These are phyloP conservation scores for Ceratosolen solmsi DNA, from an alignment of 1,140 invertebrate genomes.

Conservation along the genomic window DNA sequence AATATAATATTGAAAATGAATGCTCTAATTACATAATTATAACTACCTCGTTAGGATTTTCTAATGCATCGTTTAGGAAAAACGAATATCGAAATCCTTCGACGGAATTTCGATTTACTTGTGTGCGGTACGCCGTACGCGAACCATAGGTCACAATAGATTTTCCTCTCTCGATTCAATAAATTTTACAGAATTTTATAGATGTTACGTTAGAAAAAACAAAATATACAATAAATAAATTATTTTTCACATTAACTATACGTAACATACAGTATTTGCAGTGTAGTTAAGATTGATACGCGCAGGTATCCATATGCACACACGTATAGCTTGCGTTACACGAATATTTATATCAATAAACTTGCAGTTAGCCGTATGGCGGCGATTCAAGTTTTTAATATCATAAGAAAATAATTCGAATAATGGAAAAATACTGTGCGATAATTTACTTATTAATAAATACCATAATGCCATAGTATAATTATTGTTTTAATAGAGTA, in stretches of 20 bases:
- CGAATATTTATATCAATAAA: neutral
- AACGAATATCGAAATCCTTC: slow-evolving; percentile 7
- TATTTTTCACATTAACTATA: neutral
- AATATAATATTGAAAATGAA: neutral
- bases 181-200: neutral
- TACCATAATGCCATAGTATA: too few species aligned
- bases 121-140: neutral
- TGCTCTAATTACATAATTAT: neutral
- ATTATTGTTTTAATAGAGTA: too few species aligned
- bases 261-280: neutral
- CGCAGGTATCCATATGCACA: neutral
- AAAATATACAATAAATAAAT: neutral
- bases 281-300: neutral
- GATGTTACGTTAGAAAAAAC: neutral
- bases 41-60: neutral
- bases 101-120: neutral
- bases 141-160: neutral
- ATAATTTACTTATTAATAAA: too few species aligned
- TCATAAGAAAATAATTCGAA: neutral
- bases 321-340: neutral
- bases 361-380: neutral
- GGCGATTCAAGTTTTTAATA: neutral
- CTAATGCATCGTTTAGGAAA: neutral
- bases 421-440: too few species aligned
- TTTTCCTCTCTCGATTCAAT: neutral